Percentiles rank a stretch among this genome's conserved stretches.
phyloP scores from a whole-genome alignment of 2,888 invertebrate species.

The Venusia cambrica region DNA sequence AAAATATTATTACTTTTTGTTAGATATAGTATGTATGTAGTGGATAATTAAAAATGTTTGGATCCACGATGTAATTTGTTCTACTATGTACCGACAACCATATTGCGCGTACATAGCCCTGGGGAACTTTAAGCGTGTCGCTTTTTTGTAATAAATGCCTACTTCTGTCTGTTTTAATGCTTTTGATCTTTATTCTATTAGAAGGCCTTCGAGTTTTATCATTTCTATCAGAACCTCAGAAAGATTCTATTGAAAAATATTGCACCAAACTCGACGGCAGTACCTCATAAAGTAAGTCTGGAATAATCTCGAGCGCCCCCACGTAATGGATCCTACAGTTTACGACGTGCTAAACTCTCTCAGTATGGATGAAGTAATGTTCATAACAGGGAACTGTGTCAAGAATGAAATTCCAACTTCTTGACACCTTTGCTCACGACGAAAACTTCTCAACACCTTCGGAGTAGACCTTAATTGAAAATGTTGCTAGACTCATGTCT shows the following conservation, averaged over 20 bases:
- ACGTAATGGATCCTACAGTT: constrained; percentile 64
- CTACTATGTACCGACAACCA: too few species aligned
- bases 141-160: too few species aligned
- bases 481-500: constrained; percentile 18
- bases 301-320: constrained; percentile 49
- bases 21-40: too few species aligned
- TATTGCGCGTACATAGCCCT: too few species aligned
- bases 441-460: constrained; percentile 38
- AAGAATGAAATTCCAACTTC: constrained; percentile 53
- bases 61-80: too few species aligned
- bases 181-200: too few species aligned
- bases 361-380: constrained; percentile 57
- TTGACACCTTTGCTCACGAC: constrained; percentile 46
- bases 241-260: constrained; percentile 40
- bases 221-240: constrained; percentile 22
- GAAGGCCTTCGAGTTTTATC: constrained; percentile 9
- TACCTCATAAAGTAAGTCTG: constrained; percentile 41
- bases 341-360: constrained; percentile 67
- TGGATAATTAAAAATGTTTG: too few species aligned
- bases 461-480: constrained; percentile 18
- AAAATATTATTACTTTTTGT: too few species aligned
- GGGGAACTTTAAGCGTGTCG: too few species aligned
- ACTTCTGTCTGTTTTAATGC: constrained; percentile 12
- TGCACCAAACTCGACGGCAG: constrained; percentile 37
- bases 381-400: constrained; percentile 60